A percentile compares a stretch with the other conserved stretches of the same genome.
These are phyloP conservation scores for Brachionus angularis DNA, from an alignment of 1,140 invertebrate species.

Conservation along the genomic window DNA sequence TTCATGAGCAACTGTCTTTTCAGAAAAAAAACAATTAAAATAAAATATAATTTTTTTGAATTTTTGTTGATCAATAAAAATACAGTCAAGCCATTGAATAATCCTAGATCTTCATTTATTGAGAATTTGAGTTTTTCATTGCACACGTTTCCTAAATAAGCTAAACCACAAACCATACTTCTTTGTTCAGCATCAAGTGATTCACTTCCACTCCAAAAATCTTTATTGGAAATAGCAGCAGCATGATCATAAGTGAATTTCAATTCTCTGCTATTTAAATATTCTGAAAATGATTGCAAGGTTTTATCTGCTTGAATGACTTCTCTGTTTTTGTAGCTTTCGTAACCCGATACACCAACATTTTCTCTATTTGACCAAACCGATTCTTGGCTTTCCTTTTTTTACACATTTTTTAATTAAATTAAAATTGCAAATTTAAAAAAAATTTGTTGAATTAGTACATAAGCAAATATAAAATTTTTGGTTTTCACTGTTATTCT, in stretches of 20 bases:
- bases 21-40: background rate
- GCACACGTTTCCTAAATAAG: constrained; percentile 16
- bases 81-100: constrained; percentile 1
- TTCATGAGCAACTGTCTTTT: constrained; percentile 21
- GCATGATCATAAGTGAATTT: constrained; percentile 32
- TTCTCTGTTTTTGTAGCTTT: constrained; percentile 27
- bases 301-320: background rate
- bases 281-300: background rate
- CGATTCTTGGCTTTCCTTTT: background rate
- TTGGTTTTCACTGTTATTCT: background rate
- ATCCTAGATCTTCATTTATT: background rate
- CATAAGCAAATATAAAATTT: constrained; percentile 14
- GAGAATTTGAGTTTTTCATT: background rate
- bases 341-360: constrained; percentile 24
- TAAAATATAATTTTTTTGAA: background rate
- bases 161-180: background rate
- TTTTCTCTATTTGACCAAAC: background rate
- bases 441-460: background rate
- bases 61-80: background rate
- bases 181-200: background rate
- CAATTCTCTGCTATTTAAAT: background rate
- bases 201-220: constrained; percentile 16
- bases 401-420: too few species aligned
- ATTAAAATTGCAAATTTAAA: too few species aligned
- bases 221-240: constrained; percentile 11